Percentiles rank a stretch among this genome's conserved stretches.
Evolutionary conservation across 2,797 vertebrate genomes (phyloP).

Genomic region (Labroides dimidiatus): DNA sequence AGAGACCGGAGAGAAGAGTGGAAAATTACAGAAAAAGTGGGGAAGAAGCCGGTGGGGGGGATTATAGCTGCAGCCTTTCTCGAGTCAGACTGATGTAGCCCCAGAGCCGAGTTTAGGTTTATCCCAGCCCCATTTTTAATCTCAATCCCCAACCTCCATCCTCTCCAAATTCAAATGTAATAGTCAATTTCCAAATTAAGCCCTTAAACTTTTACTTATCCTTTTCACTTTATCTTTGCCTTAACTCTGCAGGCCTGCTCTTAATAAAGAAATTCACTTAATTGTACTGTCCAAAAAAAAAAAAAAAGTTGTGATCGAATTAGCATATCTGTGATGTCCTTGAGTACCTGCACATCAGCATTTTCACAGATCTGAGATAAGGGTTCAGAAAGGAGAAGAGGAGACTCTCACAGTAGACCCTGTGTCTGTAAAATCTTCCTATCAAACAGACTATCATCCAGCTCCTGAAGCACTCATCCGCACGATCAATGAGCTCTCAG

Average conservation of each 20-base stretch:
- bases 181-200: constrained; percentile 51
- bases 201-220: constrained; percentile 27
- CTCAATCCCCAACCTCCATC: constrained; percentile 27
- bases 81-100: constrained; percentile 22
- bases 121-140: constrained; percentile 29
- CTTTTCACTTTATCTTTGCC: constrained; percentile 10
- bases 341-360: constrained; percentile 29
- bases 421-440: constrained; percentile 27
- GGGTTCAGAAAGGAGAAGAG: constrained; percentile 12
- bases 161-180: constrained; percentile 7
- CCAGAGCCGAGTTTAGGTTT: constrained; percentile 36
- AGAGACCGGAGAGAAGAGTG: constrained; percentile 12
- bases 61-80: constrained; percentile 24
- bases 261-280: constrained; percentile 39
- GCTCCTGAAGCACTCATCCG: constrained; percentile 30
- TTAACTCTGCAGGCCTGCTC: constrained; percentile 28
- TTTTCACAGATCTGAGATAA: constrained; percentile 35
- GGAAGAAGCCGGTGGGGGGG: constrained; percentile 18
- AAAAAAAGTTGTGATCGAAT: constrained; percentile 21
- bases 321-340: constrained; percentile 34
- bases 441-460: constrained; percentile 27
- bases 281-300: constrained; percentile 33
- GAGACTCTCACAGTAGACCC: constrained; percentile 5
- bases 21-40: constrained; percentile 7
- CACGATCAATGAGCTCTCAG: constrained; percentile 37